Evolutionary conservation across 2,113 vertebrate genomes (phyloP).

Genomic region (Donacobius atricapilla): DNA sequence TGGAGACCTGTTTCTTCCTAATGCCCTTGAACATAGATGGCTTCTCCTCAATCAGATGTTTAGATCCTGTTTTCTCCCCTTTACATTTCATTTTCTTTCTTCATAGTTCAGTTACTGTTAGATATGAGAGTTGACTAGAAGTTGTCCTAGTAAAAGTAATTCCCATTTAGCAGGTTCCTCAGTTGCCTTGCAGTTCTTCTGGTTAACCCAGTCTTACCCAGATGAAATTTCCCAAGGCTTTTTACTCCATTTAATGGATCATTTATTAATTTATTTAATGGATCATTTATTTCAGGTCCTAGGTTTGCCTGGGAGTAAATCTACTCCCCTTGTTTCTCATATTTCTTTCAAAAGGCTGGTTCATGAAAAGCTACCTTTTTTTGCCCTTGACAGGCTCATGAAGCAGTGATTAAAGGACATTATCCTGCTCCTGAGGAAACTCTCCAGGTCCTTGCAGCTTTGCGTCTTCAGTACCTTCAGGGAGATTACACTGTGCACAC

Average conservation of each 20-base stretch:
- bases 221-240: background rate
- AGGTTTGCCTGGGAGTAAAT: background rate
- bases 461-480: constrained; percentile 90
- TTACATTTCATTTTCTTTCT: background rate
- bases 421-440: constrained; percentile 95
- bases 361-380: background rate
- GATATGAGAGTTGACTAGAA: background rate
- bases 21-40: background rate
- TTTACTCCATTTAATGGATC: background rate
- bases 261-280: background rate
- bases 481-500: constrained; percentile 78
- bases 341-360: background rate
- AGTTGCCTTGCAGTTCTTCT: background rate
- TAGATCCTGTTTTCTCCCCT: background rate
- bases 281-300: background rate
- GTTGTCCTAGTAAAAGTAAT: background rate
- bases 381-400: constrained; percentile 81
- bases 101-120: background rate
- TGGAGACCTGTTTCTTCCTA: background rate
- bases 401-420: constrained; percentile 90
- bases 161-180: background rate
- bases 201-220: background rate
- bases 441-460: constrained; percentile 90
- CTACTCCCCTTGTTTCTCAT: background rate
- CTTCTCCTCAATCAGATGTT: background rate